Percentiles rank a stretch among this genome's conserved stretches.
Evolutionary conservation across 2,113 vertebrate genomes (phyloP).

Genomic region (Lepus europaeus): DNA sequence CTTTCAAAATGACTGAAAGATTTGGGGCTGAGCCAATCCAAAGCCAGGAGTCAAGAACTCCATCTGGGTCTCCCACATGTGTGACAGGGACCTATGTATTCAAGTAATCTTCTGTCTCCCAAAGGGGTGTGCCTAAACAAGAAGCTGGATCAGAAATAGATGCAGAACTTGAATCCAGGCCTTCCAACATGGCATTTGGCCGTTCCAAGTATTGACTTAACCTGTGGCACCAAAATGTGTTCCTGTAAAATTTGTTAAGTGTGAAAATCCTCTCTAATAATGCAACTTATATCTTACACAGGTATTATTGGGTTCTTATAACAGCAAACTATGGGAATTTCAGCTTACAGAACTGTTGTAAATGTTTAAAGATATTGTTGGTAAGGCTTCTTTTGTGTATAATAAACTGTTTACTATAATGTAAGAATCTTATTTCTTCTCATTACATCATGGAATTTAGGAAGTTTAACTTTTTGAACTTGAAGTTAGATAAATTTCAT

Average conservation of each 20-base stretch:
- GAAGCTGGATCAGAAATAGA: no score
- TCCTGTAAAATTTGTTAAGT: not conserved
- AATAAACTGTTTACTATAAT: not conserved
- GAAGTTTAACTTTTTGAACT: not conserved
- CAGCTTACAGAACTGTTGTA: not conserved
- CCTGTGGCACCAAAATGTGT: no score
- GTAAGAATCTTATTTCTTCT: not conserved
- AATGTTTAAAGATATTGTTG: not conserved
- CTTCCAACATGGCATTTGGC: no score
- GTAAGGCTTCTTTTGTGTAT: not conserved
- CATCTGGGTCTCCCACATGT: no score
- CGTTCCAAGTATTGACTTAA: no score
- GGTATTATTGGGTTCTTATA: not conserved
- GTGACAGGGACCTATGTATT: no score
- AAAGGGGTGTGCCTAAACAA: no score
- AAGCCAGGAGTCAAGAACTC: no score
- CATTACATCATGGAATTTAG: not conserved
- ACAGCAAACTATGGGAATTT: not conserved
- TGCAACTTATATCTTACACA: not conserved
- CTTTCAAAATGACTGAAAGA: no score
- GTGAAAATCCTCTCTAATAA: not conserved
- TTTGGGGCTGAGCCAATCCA: no score
- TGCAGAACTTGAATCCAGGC: no score
- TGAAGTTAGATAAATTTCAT: not conserved
- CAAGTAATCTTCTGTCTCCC: no score